Conservation (phyloP, 2,113 vertebrate genomes). For the Percopsis transmontana region DNA sequence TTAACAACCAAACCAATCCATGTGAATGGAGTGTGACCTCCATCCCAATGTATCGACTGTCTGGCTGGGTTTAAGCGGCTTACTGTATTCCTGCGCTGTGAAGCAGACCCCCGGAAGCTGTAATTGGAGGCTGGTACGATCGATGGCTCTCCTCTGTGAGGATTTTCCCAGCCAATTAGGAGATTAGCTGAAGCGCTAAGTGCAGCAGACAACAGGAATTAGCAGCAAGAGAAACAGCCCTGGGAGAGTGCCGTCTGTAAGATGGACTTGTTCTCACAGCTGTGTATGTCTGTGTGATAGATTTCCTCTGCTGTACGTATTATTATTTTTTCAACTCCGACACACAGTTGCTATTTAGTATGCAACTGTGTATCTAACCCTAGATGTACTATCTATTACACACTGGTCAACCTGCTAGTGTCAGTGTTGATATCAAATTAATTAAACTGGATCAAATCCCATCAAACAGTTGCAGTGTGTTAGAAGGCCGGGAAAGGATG, state of each 20-base stretch:
- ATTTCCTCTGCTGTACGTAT: background rate
- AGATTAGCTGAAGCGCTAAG: conserved; percentile 70
- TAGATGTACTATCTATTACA: too few species aligned
- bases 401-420: too few species aligned
- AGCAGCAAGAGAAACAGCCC: conserved; percentile 41
- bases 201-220: conserved; percentile 67
- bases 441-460: too few species aligned
- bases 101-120: conserved; percentile 22
- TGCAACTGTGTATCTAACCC: too few species aligned
- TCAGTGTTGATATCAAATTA: too few species aligned
- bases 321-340: too few species aligned
- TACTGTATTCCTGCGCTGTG: conserved; percentile 54
- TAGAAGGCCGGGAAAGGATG: too few species aligned
- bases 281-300: background rate
- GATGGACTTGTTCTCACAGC: background rate
- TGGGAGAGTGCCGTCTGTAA: conserved; percentile 26
- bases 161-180: conserved; percentile 77
- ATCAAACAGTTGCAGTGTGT: too few species aligned
- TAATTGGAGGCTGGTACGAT: conserved; percentile 68
- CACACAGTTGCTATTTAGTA: too few species aligned
- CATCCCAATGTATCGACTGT: conserved; percentile 48
- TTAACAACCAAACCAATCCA: conserved; percentile 35
- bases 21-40: conserved; percentile 43
- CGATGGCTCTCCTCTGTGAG: conserved; percentile 71
- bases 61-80: conserved; percentile 53